Conservation (phyloP, 2,888 invertebrate species). For the Dastarcus helophoroides region DNA sequence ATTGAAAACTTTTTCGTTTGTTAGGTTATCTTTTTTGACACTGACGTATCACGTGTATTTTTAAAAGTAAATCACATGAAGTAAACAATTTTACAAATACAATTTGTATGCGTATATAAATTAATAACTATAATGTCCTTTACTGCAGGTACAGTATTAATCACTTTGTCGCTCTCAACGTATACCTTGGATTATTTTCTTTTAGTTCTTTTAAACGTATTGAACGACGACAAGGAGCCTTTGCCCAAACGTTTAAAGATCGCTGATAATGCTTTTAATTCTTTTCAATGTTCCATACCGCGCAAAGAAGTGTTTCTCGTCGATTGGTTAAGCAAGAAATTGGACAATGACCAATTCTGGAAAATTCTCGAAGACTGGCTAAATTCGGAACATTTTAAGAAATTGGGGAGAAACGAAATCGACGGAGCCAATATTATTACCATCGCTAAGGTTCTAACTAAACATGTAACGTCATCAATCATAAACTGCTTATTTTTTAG, state of each 20-base stretch:
- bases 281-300: neutral
- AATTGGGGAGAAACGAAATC: neutral
- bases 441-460: too few species aligned
- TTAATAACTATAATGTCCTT: neutral
- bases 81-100: too few species aligned
- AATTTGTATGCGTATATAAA: too few species aligned
- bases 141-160: neutral
- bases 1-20: too few species aligned
- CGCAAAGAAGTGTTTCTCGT: neutral
- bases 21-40: too few species aligned
- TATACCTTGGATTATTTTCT: neutral
- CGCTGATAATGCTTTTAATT: slow-evolving; percentile 1
- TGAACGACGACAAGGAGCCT: slow-evolving; percentile 1
- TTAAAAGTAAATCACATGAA: too few species aligned
- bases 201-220: neutral
- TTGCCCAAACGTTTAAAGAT: slow-evolving; percentile 1
- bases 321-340: neutral
- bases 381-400: neutral
- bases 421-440: neutral
- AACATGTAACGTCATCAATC: too few species aligned
- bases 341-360: neutral
- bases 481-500: too few species aligned
- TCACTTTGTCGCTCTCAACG: neutral
- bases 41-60: too few species aligned
- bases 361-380: neutral